These are phyloP conservation scores for Ptychoptera contaminata DNA, from an alignment of 2,888 invertebrate genomes.

Conservation along the genomic window DNA sequence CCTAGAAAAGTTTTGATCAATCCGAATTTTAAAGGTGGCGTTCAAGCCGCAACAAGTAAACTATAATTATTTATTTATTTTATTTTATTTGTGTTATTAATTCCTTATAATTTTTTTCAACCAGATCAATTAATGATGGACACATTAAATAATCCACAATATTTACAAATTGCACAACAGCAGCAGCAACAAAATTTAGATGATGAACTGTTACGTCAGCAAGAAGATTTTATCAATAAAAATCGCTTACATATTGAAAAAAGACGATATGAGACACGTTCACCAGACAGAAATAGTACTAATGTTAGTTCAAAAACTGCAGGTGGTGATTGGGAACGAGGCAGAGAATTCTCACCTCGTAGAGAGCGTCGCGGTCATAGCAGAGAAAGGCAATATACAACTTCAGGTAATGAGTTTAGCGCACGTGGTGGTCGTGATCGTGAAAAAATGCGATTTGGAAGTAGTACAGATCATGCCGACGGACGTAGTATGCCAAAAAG, in stretches of 20 bases:
- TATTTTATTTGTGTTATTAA: not conserved
- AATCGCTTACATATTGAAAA: conserved; percentile 31
- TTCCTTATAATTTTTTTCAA: not conserved
- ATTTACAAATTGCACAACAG: not conserved
- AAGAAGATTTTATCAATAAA: conserved; percentile 31
- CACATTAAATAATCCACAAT: conserved; percentile 13
- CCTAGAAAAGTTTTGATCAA: conserved; percentile 27
- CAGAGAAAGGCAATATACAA: conserved; percentile 22
- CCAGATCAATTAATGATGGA: conserved; percentile 28
- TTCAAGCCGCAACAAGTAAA: conserved; percentile 27
- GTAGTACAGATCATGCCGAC: conserved; percentile 21
- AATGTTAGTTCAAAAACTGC: no score
- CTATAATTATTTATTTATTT: not conserved
- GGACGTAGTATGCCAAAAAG: conserved; percentile 16
- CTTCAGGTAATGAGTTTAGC: conserved; percentile 13
- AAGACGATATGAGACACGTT: conserved; percentile 24
- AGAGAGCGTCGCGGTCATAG: conserved; percentile 12
- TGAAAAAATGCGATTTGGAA: conserved; percentile 12
- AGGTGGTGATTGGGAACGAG: conserved; percentile 6
- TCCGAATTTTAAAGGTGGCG: conserved; percentile 32
- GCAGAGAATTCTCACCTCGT: conserved; percentile 18
- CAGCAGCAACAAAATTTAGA: conserved; percentile 18
- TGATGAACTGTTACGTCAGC: conserved; percentile 28
- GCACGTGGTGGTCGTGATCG: conserved; percentile 15
- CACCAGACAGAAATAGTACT: conserved; percentile 12